phyloP scores from a whole-genome alignment of 1,140 invertebrate genomes.

The Eurosta solidaginis region DNA sequence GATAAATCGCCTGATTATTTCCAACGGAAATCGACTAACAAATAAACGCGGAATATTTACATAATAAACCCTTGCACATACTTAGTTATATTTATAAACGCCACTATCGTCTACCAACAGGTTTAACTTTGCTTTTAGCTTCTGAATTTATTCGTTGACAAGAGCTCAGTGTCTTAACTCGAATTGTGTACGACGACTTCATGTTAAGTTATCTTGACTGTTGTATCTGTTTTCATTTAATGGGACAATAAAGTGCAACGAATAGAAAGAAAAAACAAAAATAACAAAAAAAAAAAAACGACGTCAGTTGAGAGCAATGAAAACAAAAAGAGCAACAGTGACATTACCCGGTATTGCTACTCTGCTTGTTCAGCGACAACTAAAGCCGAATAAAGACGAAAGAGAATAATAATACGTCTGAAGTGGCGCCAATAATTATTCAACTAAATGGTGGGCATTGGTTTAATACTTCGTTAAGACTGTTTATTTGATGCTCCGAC shows the following conservation, averaged over 20 bases:
- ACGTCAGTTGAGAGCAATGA: too few species aligned
- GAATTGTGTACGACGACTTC: background rate
- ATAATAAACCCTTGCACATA: background rate
- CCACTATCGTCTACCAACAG: background rate
- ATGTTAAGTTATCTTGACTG: background rate
- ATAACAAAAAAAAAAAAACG: background rate
- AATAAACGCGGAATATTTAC: too few species aligned
- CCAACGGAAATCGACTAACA: slow-evolving; percentile 16
- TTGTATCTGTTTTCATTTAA: background rate
- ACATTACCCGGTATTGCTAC: too few species aligned
- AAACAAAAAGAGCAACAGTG: background rate
- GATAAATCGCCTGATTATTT: slow-evolving; percentile 28
- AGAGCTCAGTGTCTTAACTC: slow-evolving; percentile 14
- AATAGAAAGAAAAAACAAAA: background rate
- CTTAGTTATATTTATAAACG: background rate
- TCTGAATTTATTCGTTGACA: background rate
- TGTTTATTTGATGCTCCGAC: too few species aligned
- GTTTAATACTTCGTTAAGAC: too few species aligned
- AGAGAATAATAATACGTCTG: too few species aligned
- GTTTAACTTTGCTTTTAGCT: background rate
- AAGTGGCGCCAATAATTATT: too few species aligned
- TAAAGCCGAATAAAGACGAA: too few species aligned
- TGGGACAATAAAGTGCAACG: slow-evolving; percentile 7
- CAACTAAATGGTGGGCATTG: too few species aligned
- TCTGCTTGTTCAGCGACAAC: too few species aligned